Evolutionary conservation across 2,888 invertebrate species (phyloP).

Genomic region (Ophion costatus): DNA sequence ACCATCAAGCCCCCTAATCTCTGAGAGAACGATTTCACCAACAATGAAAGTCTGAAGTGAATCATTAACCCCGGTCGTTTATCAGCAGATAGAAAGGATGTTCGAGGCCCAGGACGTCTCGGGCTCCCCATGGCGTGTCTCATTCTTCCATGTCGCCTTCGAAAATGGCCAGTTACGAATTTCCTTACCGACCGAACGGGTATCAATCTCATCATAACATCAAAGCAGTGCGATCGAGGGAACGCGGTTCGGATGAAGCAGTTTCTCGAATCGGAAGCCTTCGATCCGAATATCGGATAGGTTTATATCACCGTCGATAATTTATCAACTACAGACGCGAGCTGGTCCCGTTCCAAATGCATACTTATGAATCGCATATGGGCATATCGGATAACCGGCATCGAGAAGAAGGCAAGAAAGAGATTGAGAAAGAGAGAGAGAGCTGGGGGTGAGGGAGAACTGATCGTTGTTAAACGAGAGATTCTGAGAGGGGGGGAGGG

Average conservation of each 20-base stretch:
- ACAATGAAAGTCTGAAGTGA: no score
- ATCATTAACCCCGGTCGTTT: no score
- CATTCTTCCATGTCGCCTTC: no score
- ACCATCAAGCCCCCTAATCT: no score
- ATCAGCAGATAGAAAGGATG: no score
- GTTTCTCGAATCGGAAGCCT: constrained; percentile 46
- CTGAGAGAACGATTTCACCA: no score
- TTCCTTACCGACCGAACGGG: background rate
- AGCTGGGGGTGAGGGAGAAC: no score
- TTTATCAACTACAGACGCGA: constrained; percentile 52
- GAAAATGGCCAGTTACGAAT: no score
- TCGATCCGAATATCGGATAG: constrained; percentile 17
- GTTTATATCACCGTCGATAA: constrained; percentile 35
- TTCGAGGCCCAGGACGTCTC: no score
- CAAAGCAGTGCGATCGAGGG: background rate
- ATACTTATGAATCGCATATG: constrained; percentile 16
- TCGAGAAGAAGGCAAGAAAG: background rate
- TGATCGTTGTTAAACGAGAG: no score
- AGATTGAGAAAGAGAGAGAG: background rate
- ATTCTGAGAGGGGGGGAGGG: no score
- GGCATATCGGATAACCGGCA: constrained; percentile 34
- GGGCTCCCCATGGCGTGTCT: no score
- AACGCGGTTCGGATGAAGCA: background rate
- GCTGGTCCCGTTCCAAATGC: constrained; percentile 25
- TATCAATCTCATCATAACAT: background rate